Conservation (phyloP, 1,140 invertebrate genomes). For the Rhagoletis zephyria region DNA sequence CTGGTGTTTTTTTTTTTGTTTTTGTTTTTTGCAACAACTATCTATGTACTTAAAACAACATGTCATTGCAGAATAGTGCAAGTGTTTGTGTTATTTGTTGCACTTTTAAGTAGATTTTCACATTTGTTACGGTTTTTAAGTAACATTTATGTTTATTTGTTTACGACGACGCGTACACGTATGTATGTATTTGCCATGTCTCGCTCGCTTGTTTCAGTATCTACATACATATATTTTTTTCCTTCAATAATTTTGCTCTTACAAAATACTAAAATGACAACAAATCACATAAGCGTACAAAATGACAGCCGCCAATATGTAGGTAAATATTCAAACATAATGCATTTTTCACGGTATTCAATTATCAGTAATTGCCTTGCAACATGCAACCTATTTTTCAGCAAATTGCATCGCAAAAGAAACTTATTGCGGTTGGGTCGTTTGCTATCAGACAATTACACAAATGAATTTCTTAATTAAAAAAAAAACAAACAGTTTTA, state of each 20-base stretch:
- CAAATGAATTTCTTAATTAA: not conserved
- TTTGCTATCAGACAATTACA: not conserved
- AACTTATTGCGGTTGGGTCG: not conserved
- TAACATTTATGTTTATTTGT: slow-evolving; percentile 28
- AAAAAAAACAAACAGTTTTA: too few relatives aligned
- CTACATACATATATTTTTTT: not conserved
- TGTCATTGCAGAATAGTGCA: not conserved
- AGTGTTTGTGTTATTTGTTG: slow-evolving; percentile 15
- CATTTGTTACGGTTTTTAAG: slow-evolving; percentile 51
- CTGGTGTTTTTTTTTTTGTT: too few relatives aligned
- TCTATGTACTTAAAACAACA: not conserved
- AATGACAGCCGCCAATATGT: not conserved
- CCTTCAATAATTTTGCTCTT: not conserved
- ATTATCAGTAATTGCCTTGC: slow-evolving; percentile 13
- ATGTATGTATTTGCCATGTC: not conserved
- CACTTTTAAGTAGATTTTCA: slow-evolving; percentile 3
- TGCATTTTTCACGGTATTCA: slow-evolving; percentile 31
- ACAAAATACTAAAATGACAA: slow-evolving; percentile 34
- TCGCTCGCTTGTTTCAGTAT: not conserved
- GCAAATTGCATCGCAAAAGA: not conserved
- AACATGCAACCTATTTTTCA: slow-evolving; percentile 14
- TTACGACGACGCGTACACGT: not conserved
- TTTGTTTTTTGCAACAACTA: not conserved
- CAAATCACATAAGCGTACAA: not conserved
- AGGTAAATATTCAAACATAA: not conserved